Evolutionary conservation across 2,888 invertebrate species (phyloP), one percentile per base, ranked within the genome.

Genomic region (Mycalesis mineus): DNA sequence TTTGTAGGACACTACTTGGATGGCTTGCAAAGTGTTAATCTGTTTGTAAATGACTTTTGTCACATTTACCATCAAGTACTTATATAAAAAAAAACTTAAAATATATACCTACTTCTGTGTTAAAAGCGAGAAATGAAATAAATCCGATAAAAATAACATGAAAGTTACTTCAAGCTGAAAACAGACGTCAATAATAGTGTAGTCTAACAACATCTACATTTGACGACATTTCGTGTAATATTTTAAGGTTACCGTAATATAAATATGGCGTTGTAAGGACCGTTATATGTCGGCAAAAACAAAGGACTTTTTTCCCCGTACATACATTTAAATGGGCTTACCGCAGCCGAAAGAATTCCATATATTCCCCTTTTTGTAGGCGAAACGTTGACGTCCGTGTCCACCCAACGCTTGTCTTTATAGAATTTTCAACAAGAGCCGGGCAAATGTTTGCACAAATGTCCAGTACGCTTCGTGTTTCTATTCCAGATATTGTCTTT

Each of bases 391-490:
- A 52, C 42, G 51, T 51, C 51, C 54, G 53, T 33, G 57, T 47
- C 54, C 53, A 50, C 52, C 52, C 52, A 42, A 54, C 53, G 51
- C 48, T 36, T 57, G 59, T 62, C 62, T 51, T 59, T 55, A 55
- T 39, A 57, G 57, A 62, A 62, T 59, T 62, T 62, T 59, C 51
- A 48, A 42, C 41, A 40, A 56, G 59, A 59, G 54, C 62, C 44
- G 54, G 15, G 57, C 45, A 57, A 60, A 60, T 57, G 60, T 55
- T 55, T 57, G 42, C 42, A 60, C 47, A 55, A 57, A 55, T 57
- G 57, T 60, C 58, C 58, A 47, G 58, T 55, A 59, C 55, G 55
- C 52, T 60, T 56, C 56, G 56, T 48, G 42, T 52, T 55, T 60
- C 60, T 56, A 52, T 53, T 54, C 49, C 57, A 57, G 60, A 57